phyloP scores from a whole-genome alignment of 2,113 vertebrate species.

The Heloderma charlesbogerti region DNA sequence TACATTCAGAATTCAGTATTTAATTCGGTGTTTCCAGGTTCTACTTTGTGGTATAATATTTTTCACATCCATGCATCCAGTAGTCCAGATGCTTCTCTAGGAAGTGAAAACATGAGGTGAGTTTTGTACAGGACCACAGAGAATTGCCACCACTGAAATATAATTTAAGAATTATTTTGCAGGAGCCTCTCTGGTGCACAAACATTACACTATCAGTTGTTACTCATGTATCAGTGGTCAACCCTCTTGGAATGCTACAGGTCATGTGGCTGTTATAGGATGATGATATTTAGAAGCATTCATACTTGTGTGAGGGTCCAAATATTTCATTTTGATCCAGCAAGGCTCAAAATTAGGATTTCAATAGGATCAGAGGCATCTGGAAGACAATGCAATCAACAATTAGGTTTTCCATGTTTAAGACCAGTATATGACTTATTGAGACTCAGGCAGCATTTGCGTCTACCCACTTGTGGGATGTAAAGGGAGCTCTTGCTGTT shows the following conservation, averaged over 20 bases:
- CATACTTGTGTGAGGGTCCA: background rate
- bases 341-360: background rate
- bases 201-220: too few relatives aligned
- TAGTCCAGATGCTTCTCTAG: background rate
- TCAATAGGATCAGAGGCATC: too few relatives aligned
- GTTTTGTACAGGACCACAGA: background rate
- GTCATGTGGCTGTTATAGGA: background rate
- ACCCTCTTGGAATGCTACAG: background rate
- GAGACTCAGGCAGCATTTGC: background rate
- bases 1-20: too few relatives aligned
- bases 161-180: background rate
- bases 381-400: background rate
- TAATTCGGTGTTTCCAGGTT: background rate
- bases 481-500: background rate
- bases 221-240: background rate
- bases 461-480: background rate
- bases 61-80: background rate
- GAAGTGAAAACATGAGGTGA: background rate
- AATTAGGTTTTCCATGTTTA: background rate
- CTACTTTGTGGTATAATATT: background rate
- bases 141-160: background rate
- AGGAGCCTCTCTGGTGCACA: too few relatives aligned
- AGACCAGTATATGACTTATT: background rate
- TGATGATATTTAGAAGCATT: background rate
- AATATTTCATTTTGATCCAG: background rate